Percentiles rank a stretch among this genome's conserved stretches.
Evolutionary conservation across 2,888 invertebrate genomes (phyloP).

Genomic region (Mythimna loreyi): DNA sequence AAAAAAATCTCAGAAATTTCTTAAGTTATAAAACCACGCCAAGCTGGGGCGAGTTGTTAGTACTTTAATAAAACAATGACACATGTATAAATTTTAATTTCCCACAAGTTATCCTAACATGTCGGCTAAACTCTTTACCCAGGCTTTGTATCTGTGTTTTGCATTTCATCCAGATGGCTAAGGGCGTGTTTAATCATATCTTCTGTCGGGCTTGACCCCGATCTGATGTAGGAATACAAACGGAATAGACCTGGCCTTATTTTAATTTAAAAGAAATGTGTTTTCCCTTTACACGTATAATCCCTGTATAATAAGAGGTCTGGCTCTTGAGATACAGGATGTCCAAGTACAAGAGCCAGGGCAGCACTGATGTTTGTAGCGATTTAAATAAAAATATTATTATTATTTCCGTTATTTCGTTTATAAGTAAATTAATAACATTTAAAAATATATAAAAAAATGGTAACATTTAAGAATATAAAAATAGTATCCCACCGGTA

Average conservation of each 20-base stretch:
- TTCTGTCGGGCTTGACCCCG: conserved; percentile 73
- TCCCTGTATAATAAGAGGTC: too few species aligned
- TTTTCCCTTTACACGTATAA: too few species aligned
- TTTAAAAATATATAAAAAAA: too few species aligned
- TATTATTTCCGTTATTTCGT: too few species aligned
- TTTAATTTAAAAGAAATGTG: background rate
- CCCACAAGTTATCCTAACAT: conserved; percentile 21
- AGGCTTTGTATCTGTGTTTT: conserved; percentile 57
- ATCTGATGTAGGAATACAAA: conserved; percentile 40
- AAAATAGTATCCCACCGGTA: too few species aligned
- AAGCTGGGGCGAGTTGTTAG: background rate
- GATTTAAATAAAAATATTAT: too few species aligned
- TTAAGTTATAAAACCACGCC: background rate
- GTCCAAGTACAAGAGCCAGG: too few species aligned
- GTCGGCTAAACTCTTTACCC: conserved; percentile 26
- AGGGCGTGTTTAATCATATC: conserved; percentile 86
- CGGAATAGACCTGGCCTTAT: conserved; percentile 30
- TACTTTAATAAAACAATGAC: background rate
- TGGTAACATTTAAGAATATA: too few species aligned
- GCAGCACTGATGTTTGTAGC: too few species aligned
- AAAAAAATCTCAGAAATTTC: background rate
- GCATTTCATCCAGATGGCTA: conserved; percentile 68
- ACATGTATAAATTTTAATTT: conserved; percentile 20
- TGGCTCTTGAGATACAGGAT: too few species aligned
- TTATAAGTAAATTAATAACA: too few species aligned